Evolutionary conservation across 92 coral and sea anemone species (phyloP).

Genomic region (Palythoa caribaeorum): DNA sequence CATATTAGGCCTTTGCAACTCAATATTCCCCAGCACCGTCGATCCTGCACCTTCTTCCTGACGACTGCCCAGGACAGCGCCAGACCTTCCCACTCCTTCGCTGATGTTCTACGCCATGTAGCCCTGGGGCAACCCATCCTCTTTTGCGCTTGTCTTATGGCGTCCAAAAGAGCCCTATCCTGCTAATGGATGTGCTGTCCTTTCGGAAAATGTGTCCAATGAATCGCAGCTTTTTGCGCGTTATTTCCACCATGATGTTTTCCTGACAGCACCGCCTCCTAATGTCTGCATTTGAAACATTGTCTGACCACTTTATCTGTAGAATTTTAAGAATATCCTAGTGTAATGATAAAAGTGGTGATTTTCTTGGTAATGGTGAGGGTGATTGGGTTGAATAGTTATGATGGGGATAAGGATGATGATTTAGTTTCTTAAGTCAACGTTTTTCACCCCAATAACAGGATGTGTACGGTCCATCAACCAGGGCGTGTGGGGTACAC

Average conservation of each 20-base stretch:
- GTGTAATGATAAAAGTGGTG: neutral
- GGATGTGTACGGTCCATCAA: constrained; percentile 95
- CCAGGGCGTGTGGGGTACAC: constrained; percentile 93
- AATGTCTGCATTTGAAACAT: neutral
- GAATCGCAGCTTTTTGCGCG: constrained; percentile 4
- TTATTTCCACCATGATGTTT: constrained; percentile 16
- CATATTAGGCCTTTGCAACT: no score
- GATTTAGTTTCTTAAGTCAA: neutral
- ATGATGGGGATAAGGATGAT: neutral
- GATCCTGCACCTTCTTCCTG: neutral
- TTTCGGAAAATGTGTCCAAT: neutral
- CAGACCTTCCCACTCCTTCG: neutral
- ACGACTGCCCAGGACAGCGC: constrained; percentile 23
- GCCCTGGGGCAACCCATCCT: neutral
- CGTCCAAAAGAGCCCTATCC: neutral
- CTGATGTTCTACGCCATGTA: constrained; percentile 16
- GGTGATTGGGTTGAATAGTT: neutral
- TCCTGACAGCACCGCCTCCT: neutral
- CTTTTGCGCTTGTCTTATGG: constrained; percentile 13
- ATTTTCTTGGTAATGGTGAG: neutral
- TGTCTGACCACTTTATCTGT: neutral
- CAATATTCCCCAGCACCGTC: neutral
- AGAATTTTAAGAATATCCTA: neutral
- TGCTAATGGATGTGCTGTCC: no score
- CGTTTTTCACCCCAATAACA: constrained; percentile 25